These are phyloP conservation scores for Melanostigma gelatinosum DNA, from an alignment of 2,113 vertebrate genomes.

Conservation along the genomic window DNA sequence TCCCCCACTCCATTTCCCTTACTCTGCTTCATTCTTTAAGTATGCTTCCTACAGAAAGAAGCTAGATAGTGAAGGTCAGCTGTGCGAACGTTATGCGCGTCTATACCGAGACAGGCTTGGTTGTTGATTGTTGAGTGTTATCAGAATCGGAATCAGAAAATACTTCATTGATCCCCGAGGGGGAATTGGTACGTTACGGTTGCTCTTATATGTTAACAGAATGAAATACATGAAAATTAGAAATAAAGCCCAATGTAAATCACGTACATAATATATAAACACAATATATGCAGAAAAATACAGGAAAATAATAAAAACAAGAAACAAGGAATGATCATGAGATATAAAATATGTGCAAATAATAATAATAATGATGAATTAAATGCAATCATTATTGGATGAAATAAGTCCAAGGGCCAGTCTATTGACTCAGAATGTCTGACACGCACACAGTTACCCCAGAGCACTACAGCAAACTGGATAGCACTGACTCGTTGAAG, in stretches of 20 bases:
- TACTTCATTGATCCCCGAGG: no score
- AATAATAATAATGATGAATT: no score
- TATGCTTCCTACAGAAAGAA: slow-evolving; percentile 8
- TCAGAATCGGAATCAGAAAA: no score
- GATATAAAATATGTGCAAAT: no score
- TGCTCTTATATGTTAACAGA: no score
- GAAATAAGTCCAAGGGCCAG: background rate
- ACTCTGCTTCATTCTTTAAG: slow-evolving; percentile 28
- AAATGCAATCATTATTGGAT: background rate
- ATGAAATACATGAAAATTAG: no score
- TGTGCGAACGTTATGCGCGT: background rate
- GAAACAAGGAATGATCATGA: no score
- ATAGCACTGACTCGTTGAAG: background rate
- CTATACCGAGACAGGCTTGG: background rate
- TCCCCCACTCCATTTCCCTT: slow-evolving; percentile 28
- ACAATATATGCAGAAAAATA: no score
- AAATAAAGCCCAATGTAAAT: no score
- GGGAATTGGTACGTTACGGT: no score
- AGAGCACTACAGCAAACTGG: background rate
- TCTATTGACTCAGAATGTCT: background rate
- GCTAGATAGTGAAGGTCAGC: background rate
- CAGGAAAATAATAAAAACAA: no score
- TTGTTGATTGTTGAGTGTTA: background rate
- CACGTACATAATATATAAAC: no score
- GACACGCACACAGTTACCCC: background rate